Evolutionary conservation across 2,113 vertebrate species (phyloP).

Genomic region (Ceyx cyanopectus): DNA sequence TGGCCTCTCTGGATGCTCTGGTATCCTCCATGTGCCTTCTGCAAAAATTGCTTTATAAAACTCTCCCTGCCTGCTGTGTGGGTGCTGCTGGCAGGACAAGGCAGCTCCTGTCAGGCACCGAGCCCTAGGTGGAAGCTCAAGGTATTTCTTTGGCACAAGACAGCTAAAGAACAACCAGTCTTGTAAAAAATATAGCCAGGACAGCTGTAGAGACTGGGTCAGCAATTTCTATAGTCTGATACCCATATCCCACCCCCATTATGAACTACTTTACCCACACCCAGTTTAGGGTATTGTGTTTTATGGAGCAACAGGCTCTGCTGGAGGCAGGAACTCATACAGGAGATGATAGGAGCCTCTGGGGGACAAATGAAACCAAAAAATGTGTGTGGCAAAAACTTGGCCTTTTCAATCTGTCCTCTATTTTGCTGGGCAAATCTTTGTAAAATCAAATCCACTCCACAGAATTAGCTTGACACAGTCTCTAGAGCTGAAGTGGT

Average conservation of each 20-base stretch:
- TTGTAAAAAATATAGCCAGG: background rate
- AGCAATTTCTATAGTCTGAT: background rate
- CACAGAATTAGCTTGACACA: background rate
- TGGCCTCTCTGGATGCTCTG: background rate
- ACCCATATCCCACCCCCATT: background rate
- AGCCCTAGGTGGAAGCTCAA: background rate
- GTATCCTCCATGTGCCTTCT: background rate
- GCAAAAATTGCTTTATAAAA: background rate
- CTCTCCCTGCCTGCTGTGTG: background rate
- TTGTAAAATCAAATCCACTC: constrained; percentile 3
- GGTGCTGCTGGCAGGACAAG: background rate
- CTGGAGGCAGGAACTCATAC: background rate
- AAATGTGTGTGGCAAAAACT: background rate
- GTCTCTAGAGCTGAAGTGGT: background rate
- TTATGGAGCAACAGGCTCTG: background rate
- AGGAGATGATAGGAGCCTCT: background rate
- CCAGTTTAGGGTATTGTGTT: background rate
- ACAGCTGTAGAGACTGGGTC: background rate
- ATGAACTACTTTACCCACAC: background rate
- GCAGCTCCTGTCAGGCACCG: background rate
- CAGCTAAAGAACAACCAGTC: background rate
- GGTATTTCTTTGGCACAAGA: background rate
- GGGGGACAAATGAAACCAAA: background rate
- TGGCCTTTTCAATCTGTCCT: background rate
- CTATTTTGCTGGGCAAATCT: background rate